These are phyloP conservation scores for Rhabditoides inermis DNA, from an alignment of 2,888 invertebrate species.

Conservation along the genomic window DNA sequence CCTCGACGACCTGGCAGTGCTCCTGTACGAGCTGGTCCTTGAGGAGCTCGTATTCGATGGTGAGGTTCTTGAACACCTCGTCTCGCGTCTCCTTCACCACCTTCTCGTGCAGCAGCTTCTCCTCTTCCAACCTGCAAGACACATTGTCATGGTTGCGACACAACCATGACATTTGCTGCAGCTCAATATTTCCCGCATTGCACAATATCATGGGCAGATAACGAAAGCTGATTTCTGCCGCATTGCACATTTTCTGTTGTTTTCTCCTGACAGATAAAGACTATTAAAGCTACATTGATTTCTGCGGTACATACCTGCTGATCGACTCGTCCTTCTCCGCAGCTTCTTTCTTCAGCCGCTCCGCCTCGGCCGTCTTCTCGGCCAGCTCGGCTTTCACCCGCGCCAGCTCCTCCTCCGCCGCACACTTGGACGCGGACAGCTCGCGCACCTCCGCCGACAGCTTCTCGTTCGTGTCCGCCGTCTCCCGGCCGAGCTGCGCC, in stretches of 20 bases:
- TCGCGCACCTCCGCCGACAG: background rate
- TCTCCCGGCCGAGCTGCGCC: background rate
- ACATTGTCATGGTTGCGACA: too few relatives aligned
- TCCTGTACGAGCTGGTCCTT: conserved; percentile 19
- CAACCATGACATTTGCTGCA: too few relatives aligned
- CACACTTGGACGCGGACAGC: background rate
- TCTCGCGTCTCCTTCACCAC: conserved; percentile 13
- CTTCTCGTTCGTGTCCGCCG: background rate
- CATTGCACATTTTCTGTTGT: too few relatives aligned
- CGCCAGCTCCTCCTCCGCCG: background rate
- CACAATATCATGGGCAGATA: too few relatives aligned
- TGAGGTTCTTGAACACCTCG: conserved; percentile 25
- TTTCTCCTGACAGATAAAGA: too few relatives aligned
- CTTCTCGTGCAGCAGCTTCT: conserved; percentile 1
- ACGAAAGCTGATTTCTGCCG: too few relatives aligned
- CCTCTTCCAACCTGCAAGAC: conserved; percentile 8
- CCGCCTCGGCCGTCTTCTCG: background rate
- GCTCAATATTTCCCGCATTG: too few relatives aligned
- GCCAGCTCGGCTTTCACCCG: background rate
- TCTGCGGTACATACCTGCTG: background rate
- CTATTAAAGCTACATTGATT: too few relatives aligned
- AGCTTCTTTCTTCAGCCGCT: background rate
- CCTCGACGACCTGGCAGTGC: conserved; percentile 11
- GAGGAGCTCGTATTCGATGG: conserved; percentile 27
- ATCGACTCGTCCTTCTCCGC: conserved; percentile 1